Conservation (phyloP, 2,888 invertebrate genomes). For the Himalopsyche kuldschensis region DNA sequence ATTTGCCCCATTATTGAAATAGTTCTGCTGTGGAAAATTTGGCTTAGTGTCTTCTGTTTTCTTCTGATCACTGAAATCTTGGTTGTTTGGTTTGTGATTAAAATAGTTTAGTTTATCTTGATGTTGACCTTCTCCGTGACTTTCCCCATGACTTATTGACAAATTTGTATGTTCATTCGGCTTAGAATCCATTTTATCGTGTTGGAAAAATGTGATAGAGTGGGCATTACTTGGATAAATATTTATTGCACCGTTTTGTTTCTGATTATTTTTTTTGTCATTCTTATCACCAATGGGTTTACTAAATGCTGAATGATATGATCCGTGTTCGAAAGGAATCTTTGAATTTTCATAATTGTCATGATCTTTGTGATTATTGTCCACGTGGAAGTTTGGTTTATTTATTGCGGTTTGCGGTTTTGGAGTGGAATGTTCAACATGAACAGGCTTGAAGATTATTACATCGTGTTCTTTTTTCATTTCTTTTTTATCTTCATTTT, state of each 20-base stretch:
- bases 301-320: not conserved
- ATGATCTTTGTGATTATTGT: not conserved
- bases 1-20: not conserved
- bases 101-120: not conserved
- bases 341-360: not conserved
- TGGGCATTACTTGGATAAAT: not conserved
- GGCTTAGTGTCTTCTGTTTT: not conserved
- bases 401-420: too few species aligned
- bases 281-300: not conserved
- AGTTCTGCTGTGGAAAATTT: not conserved
- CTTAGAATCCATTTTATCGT: not conserved
- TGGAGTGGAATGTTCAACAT: not conserved
- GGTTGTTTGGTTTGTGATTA: not conserved
- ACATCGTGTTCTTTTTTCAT: not conserved
- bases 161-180: not conserved
- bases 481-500: too few species aligned
- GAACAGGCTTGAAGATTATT: not conserved
- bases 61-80: not conserved
- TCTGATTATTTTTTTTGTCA: not conserved
- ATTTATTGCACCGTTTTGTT: not conserved
- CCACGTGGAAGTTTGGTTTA: too few species aligned
- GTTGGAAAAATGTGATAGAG: not conserved
- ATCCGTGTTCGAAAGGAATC: not conserved
- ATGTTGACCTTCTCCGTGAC: not conserved
- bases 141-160: not conserved